Conservation (phyloP, 2,888 invertebrate genomes). For the Eumacrocentrus americanus region DNA sequence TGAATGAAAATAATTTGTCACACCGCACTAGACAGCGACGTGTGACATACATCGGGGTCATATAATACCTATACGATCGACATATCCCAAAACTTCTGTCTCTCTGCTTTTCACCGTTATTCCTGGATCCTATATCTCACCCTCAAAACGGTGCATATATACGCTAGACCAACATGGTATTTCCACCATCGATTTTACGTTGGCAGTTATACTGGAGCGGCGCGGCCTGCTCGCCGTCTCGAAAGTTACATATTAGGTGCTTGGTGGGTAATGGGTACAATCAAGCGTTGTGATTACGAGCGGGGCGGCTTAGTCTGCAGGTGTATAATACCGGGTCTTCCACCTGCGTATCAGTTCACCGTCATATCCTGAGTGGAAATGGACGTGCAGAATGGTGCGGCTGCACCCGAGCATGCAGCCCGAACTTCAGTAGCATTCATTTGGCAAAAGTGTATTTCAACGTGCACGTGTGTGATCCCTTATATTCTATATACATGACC, state of each 20-base stretch:
- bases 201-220: neutral
- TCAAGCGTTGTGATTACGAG: conserved; percentile 52
- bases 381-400: neutral
- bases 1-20: too few relatives aligned
- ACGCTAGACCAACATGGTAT: neutral
- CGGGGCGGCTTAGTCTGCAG: conserved; percentile 13
- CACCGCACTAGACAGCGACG: too few relatives aligned
- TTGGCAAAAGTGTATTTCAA: conserved; percentile 1
- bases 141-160: neutral
- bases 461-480: neutral
- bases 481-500: neutral
- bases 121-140: neutral
- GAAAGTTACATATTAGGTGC: conserved; percentile 50
- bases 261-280: conserved; percentile 49
- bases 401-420: neutral
- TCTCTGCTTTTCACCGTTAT: neutral
- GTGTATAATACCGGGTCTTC: neutral
- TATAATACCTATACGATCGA: too few relatives aligned
- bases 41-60: too few relatives aligned
- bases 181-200: conserved; percentile 1
- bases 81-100: neutral
- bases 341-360: neutral
- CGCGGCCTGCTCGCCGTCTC: conserved; percentile 28
- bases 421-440: conserved; percentile 8
- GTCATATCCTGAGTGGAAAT: neutral